Conservation (phyloP, 2,113 vertebrate genomes). For the Actenoides lindsayi region DNA sequence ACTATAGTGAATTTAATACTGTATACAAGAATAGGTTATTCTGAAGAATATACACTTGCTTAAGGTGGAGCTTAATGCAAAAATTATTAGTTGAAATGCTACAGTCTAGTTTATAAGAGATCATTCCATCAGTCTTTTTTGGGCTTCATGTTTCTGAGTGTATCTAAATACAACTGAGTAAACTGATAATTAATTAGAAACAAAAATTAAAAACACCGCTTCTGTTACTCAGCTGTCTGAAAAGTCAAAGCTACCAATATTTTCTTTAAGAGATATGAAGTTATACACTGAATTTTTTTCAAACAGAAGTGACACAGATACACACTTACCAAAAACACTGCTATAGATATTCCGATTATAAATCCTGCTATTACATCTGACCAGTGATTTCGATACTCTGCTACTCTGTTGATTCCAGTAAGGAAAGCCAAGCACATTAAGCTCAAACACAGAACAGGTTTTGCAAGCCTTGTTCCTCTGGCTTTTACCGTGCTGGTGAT, state of each 20-base stretch:
- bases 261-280: neutral
- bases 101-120: neutral
- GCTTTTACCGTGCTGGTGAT: constrained; percentile 94
- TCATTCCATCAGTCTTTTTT: neutral
- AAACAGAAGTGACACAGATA: neutral
- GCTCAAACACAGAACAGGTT: constrained; percentile 91
- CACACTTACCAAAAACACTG: constrained; percentile 92
- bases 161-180: neutral
- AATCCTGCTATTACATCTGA: constrained; percentile 97
- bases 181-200: neutral
- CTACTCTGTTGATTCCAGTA: constrained; percentile 95
- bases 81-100: neutral
- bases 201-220: neutral
- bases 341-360: constrained; percentile 91
- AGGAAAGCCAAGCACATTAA: constrained; percentile 96
- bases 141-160: neutral
- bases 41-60: neutral
- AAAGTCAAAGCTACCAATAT: neutral
- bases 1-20: neutral
- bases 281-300: neutral
- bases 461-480: constrained; percentile 94
- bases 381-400: constrained; percentile 99
- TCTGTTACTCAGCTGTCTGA: neutral
- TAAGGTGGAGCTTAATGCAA: neutral
- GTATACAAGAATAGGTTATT: neutral